Evolutionary conservation across 37 sponge, comb jelly and placozoan genomes (phyloP), one percentile per base, ranked within the genome.

Genomic region (Haliclona indistincta): DNA sequence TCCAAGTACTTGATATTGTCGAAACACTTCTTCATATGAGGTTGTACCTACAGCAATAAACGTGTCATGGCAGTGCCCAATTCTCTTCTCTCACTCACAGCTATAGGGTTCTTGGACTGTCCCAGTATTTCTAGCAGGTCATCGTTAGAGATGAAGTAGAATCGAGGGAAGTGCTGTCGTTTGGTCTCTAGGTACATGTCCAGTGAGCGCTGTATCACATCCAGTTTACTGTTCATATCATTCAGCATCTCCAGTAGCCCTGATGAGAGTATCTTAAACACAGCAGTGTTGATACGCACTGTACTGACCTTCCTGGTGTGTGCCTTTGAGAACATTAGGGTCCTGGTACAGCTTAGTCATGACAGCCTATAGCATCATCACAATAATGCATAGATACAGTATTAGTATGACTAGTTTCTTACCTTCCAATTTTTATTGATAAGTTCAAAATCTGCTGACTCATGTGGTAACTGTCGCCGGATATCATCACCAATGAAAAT

Each of bases 151-250:
- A 98, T 68, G 89, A 98, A 98, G 86, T 98, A 98, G 84, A 98
- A 98, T 7, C 99, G 77, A 30, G 99, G 99, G 83, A 98, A 98
- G 64, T 84, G 65, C 81, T 98, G 95, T 68, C 99, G 75, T 86
- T 98, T 98, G 30, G 95, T 95, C 84, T 98, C 99, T 70, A 98
- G 79, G 75, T 95, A 98, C 99, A 98, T 93, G 82, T 95, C 95
- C 58, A 98, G 82, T 22, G 93, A 93, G 43, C 84, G 84, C 84
- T 98, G 99, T 54, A 98, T 95, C 22, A 87, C 91, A 73, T 98
- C 99, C 66, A 98, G 81, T 34, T 88, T 89, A 39, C 36, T 62
- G 84, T 93, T 91, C 96, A 95, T 95, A n/a, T 81, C 81, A 54
- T 81, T 95, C 44, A 98, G 84, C 26, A 73, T 28, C 40, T 95